These are phyloP conservation scores for Callinectes sapidus DNA, from an alignment of 2,888 invertebrate species.

Conservation along the genomic window DNA sequence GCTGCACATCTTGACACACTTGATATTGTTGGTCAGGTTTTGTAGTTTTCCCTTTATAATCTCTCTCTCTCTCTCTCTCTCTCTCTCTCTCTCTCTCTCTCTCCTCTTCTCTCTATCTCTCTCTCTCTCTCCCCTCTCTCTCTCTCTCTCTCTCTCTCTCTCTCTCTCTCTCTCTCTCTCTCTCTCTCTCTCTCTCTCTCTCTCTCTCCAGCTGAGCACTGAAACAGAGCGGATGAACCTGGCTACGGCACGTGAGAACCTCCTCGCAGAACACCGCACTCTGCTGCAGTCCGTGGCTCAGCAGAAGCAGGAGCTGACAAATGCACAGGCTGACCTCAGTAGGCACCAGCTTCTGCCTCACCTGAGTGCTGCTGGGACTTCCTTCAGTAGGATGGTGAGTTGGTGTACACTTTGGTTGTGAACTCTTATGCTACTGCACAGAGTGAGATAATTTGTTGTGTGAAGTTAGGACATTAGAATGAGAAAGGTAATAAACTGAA, in stretches of 20 bases:
- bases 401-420: neutral
- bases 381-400: conserved; percentile 32
- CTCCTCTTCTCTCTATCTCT: neutral
- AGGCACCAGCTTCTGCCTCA: conserved; percentile 7
- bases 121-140: neutral
- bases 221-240: conserved; percentile 62
- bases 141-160: conserved; percentile 1
- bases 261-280: conserved; percentile 55
- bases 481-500: no score
- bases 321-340: conserved; percentile 40
- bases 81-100: neutral
- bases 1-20: no score
- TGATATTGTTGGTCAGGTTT: neutral
- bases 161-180: neutral
- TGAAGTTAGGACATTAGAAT: neutral
- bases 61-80: neutral
- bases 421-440: neutral
- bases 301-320: conserved; percentile 57
- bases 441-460: neutral
- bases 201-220: conserved; percentile 43
- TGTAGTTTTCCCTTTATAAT: neutral
- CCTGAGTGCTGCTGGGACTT: neutral
- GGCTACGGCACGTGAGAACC: conserved; percentile 51
- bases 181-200: neutral
- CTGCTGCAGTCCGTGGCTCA: conserved; percentile 52